Percentiles rank a stretch among this genome's conserved stretches.
Evolutionary conservation across 2,113 vertebrate species (phyloP).

Genomic region (Lophochroa leadbeateri): DNA sequence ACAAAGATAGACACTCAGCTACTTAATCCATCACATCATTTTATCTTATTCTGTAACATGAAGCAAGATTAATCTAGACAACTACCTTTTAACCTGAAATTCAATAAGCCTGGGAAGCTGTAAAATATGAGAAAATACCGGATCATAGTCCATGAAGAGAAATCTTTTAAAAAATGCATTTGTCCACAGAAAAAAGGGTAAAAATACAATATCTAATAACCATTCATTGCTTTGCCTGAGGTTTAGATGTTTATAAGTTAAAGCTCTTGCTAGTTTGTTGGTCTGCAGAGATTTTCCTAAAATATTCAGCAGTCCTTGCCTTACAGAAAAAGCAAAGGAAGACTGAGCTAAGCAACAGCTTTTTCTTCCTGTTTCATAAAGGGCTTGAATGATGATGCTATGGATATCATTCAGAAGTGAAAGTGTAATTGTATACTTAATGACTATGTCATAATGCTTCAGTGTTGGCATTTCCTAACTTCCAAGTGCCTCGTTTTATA

Average conservation of each 20-base stretch:
- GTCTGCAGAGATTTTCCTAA: not conserved
- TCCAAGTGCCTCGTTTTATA: not conserved
- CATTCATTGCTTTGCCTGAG: not conserved
- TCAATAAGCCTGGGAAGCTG: not conserved
- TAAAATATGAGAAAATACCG: not conserved
- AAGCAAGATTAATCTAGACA: not conserved
- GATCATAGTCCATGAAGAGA: not conserved
- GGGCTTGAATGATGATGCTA: not conserved
- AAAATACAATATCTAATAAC: not conserved
- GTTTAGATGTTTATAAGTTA: not conserved
- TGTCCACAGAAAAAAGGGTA: not conserved
- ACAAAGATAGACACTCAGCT: not conserved
- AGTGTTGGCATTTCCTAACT: not conserved
- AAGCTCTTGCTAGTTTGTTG: not conserved
- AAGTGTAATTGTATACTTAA: not conserved
- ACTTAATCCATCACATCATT: not conserved
- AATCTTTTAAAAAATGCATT: not conserved
- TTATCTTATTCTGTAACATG: not conserved
- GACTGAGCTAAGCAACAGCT: not conserved
- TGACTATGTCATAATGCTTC: not conserved
- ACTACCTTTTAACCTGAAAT: not conserved
- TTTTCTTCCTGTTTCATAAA: not conserved
- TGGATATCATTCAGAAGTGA: not conserved
- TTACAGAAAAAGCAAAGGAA: not conserved
- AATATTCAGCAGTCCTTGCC: not conserved